These are phyloP conservation scores for Melanotaenia maccullochi DNA, from an alignment of 2,797 vertebrate species.

Conservation along the genomic window DNA sequence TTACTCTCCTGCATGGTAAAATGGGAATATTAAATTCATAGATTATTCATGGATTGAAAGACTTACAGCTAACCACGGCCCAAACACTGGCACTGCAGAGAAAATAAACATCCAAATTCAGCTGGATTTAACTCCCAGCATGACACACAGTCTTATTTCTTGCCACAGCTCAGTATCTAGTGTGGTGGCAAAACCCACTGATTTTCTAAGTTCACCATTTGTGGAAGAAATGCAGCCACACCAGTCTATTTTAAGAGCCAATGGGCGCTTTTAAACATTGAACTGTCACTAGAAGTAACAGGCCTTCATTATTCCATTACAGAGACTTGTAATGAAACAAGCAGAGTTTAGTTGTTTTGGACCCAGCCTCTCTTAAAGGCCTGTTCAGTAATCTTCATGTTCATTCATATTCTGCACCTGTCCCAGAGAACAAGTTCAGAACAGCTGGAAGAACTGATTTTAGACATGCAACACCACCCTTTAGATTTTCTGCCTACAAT, in stretches of 20 bases:
- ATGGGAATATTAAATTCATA: no score
- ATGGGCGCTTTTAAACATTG: constrained; percentile 16
- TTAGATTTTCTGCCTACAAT: no score
- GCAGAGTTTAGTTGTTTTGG: background rate
- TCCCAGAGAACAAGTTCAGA: no score
- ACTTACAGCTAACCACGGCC: no score
- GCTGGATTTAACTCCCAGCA: constrained; percentile 21
- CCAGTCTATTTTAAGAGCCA: constrained; percentile 19
- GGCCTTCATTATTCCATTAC: background rate
- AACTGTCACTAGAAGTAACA: constrained; percentile 15
- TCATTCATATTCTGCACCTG: no score
- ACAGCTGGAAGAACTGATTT: no score
- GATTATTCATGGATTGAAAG: no score
- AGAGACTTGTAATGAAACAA: background rate
- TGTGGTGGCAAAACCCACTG: constrained; percentile 6
- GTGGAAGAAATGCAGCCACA: constrained; percentile 15
- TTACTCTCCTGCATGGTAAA: no score
- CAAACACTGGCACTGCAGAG: no score
- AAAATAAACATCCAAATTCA: constrained; percentile 3
- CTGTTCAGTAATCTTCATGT: no score
- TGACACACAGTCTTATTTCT: constrained; percentile 2
- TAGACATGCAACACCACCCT: no score
- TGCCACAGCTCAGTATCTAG: constrained; percentile 7
- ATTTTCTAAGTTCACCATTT: constrained; percentile 1
- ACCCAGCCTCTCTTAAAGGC: no score